A percentile compares a stretch with the other conserved stretches of the same genome.
Conservation (phyloP, 2,113 vertebrate genomes). For the Thomomys bottae region DNA sequence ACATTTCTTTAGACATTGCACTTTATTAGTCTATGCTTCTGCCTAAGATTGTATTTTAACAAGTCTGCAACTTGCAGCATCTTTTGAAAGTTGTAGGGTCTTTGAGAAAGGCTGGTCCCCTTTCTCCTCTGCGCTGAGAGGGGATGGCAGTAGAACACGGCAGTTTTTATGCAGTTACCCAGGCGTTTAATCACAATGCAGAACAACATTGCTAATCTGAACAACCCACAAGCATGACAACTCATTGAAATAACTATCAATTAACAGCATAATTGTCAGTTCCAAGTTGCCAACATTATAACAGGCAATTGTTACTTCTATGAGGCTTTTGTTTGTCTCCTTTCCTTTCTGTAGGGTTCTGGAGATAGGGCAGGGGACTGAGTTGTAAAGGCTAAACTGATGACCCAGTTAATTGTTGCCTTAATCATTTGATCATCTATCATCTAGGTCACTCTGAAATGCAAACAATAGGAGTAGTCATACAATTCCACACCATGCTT, state of each 20-base stretch:
- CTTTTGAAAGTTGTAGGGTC: conserved; percentile 12
- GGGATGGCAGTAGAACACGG: not conserved
- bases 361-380: conserved; percentile 35
- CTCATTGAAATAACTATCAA: conserved; percentile 73
- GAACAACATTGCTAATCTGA: conserved; percentile 70
- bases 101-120: conserved; percentile 23
- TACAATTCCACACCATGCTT: conserved; percentile 1
- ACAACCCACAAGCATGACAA: conserved; percentile 71
- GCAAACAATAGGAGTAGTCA: conserved; percentile 36
- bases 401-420: conserved; percentile 56
- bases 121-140: conserved; percentile 22
- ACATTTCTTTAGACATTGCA: conserved; percentile 28
- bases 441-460: not conserved
- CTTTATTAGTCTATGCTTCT: conserved; percentile 12
- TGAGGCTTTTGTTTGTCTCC: conserved; percentile 57
- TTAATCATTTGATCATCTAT: conserved; percentile 40
- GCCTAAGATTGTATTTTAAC: conserved; percentile 44
- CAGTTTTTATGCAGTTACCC: conserved; percentile 49
- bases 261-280: conserved; percentile 77
- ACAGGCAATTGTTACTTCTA: conserved; percentile 69
- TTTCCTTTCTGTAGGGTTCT: conserved; percentile 39
- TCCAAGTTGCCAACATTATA: conserved; percentile 76
- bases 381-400: conserved; percentile 57
- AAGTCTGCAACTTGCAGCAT: not conserved
- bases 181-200: conserved; percentile 67